Conservation (phyloP, 2,888 invertebrate genomes). For the Pristionchus arcanus region DNA sequence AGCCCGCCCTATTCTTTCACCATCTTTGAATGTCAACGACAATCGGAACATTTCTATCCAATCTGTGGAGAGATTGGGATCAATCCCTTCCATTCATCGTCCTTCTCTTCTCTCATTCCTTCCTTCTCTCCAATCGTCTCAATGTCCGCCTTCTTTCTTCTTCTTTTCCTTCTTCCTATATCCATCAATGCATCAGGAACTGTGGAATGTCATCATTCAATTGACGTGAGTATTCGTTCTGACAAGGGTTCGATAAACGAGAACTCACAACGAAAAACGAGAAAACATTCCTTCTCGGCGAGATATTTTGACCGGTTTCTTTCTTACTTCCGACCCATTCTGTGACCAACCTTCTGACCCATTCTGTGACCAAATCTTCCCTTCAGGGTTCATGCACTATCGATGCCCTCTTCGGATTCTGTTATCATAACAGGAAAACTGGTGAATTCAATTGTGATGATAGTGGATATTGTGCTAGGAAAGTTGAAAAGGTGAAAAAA, state of each 20-base stretch:
- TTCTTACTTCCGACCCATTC: background rate
- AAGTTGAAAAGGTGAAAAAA: background rate
- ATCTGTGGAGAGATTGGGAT: too few species aligned
- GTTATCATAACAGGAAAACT: conserved; percentile 72
- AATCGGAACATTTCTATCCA: too few species aligned
- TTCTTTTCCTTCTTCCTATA: background rate
- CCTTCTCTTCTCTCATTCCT: background rate
- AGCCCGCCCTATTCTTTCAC: too few species aligned
- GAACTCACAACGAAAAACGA: too few species aligned
- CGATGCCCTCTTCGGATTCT: conserved; percentile 71
- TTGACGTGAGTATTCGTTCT: background rate
- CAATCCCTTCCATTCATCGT: too few species aligned
- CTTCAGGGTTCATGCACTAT: conserved; percentile 69
- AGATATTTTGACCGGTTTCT: too few species aligned
- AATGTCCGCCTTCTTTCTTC: background rate
- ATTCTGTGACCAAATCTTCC: background rate
- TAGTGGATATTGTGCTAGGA: conserved; percentile 63
- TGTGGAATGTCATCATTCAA: background rate
- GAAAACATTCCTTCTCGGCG: too few species aligned
- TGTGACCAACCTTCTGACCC: too few species aligned
- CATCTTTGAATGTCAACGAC: too few species aligned
- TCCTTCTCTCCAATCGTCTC: too few species aligned
- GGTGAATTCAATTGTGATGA: conserved; percentile 73
- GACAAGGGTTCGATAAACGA: too few species aligned
- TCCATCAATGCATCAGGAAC: background rate